A percentile compares a stretch with the other conserved stretches of the same genome.
phyloP scores from a whole-genome alignment of 2,113 vertebrate genomes.

The Petaurus breviceps region DNA sequence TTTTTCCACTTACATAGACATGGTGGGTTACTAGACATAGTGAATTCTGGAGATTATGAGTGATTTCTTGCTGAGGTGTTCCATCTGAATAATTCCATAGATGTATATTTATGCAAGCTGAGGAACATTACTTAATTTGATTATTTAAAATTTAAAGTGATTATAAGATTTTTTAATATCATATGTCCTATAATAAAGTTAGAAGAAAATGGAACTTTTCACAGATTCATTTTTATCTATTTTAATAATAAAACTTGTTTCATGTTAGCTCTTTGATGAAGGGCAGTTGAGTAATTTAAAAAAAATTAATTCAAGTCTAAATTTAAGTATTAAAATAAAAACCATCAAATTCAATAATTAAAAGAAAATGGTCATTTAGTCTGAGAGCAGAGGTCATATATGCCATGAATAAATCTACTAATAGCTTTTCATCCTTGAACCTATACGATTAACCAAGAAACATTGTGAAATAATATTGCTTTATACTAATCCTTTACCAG shows the following conservation, averaged over 20 bases:
- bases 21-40: neutral
- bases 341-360: conserved; percentile 65
- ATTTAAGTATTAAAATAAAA: conserved; percentile 68
- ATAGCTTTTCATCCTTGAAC: conserved; percentile 7
- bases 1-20: neutral
- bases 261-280: conserved; percentile 66
- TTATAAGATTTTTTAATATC: conserved; percentile 62
- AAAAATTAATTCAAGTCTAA: conserved; percentile 63
- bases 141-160: conserved; percentile 67
- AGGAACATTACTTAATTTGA: conserved; percentile 65
- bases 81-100: conserved; percentile 74
- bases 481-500: conserved; percentile 8
- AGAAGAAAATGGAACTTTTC: conserved; percentile 62
- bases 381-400: neutral
- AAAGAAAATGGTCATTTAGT: conserved; percentile 22
- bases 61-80: conserved; percentile 71
- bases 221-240: conserved; percentile 67
- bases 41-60: conserved; percentile 45
- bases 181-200: conserved; percentile 62
- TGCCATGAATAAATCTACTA: conserved; percentile 11
- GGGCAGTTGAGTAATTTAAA: conserved; percentile 62
- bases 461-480: neutral
- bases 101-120: conserved; percentile 67
- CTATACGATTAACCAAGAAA: neutral
- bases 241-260: conserved; percentile 66